Conservation (phyloP, 1,140 invertebrate genomes). For the Stegodyphus mimosarum region DNA sequence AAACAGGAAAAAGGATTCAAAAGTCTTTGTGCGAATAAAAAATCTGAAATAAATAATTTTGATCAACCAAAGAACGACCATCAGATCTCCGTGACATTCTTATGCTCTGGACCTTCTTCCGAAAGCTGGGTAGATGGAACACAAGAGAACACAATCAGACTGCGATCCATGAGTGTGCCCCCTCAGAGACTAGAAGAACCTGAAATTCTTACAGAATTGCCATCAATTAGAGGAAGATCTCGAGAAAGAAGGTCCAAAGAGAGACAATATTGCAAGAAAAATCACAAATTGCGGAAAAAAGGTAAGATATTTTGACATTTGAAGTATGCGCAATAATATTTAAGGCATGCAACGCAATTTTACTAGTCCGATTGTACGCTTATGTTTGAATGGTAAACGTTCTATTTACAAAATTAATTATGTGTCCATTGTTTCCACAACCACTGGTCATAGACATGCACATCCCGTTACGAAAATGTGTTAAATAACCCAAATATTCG, state of each 20-base stretch:
- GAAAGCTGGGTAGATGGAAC: not conserved
- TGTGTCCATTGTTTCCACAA: too few relatives aligned
- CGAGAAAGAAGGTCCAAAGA: slow-evolving; percentile 35
- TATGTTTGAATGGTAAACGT: too few relatives aligned
- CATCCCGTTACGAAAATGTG: too few relatives aligned
- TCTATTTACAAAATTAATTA: too few relatives aligned
- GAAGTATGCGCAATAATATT: not conserved
- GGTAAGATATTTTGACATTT: slow-evolving; percentile 1
- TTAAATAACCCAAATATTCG: too few relatives aligned
- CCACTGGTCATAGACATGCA: too few relatives aligned
- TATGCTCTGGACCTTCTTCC: slow-evolving; percentile 12
- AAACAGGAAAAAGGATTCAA: slow-evolving; percentile 49
- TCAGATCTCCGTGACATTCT: slow-evolving; percentile 42
- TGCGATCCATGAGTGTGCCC: slow-evolving; percentile 23
- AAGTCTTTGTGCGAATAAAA: slow-evolving; percentile 41
- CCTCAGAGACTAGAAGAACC: not conserved
- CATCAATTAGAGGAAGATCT: slow-evolving; percentile 26
- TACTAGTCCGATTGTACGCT: too few relatives aligned
- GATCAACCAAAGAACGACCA: slow-evolving; percentile 22
- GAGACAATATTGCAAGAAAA: slow-evolving; percentile 35
- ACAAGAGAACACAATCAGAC: not conserved
- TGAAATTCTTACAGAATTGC: slow-evolving; percentile 10
- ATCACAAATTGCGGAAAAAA: slow-evolving; percentile 38
- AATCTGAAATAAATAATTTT: not conserved
- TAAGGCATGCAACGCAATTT: not conserved